Percentiles rank a stretch among this genome's conserved stretches.
Evolutionary conservation across 1,140 invertebrate genomes (phyloP).

Genomic region (Copidosoma floridanum): DNA sequence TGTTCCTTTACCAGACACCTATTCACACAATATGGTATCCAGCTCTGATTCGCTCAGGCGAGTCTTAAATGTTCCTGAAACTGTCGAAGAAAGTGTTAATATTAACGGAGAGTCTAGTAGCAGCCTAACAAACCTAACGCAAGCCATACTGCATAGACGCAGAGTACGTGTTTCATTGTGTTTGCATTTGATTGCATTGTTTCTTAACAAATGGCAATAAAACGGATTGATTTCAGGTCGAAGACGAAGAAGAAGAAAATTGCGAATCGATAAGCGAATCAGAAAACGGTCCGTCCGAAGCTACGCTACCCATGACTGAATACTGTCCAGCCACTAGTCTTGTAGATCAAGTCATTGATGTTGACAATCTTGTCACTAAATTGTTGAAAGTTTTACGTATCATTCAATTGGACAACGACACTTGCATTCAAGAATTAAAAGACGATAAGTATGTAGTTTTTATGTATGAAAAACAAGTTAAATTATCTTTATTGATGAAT

Average conservation of each 20-base stretch:
- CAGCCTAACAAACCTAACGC: conserved; percentile 51
- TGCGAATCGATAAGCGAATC: conserved; percentile 51
- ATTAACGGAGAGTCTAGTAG: conserved; percentile 48
- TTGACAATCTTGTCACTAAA: conserved; percentile 72
- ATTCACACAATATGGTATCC: conserved; percentile 69
- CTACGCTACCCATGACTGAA: conserved; percentile 41
- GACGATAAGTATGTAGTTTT: conserved; percentile 53
- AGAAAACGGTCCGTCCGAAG: conserved; percentile 44
- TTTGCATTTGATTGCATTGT: conserved; percentile 3
- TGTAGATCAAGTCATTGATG: conserved; percentile 73
- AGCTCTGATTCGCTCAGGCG: conserved; percentile 56
- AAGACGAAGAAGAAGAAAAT: conserved; percentile 52
- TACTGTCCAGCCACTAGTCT: conserved; percentile 55
- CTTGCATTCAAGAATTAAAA: conserved; percentile 63
- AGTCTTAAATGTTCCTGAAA: conserved; percentile 49
- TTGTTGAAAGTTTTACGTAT: conserved; percentile 72
- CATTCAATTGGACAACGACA: conserved; percentile 69
- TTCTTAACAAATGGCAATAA: neutral
- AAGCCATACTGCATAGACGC: conserved; percentile 50
- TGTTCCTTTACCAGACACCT: conserved; percentile 63
- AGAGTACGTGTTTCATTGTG: conserved; percentile 34
- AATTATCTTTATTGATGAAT: neutral
- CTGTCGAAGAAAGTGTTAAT: conserved; percentile 41
- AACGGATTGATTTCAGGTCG: conserved; percentile 35
- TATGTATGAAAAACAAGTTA: neutral